Conservation (phyloP, 2,113 vertebrate species). For the Echinops telfairi region DNA sequence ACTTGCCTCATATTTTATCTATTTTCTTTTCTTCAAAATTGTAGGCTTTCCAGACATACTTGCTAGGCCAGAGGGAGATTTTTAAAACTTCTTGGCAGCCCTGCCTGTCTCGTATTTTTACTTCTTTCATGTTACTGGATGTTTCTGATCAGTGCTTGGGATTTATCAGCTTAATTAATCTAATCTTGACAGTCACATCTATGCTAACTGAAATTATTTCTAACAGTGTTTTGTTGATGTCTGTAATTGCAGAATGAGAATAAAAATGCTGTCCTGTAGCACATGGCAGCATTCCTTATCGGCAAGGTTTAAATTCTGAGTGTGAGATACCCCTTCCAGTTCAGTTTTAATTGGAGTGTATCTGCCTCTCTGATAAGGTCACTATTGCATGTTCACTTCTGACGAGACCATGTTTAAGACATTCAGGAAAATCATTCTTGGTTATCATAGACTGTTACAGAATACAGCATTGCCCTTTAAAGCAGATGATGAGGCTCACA, state of each 20-base stretch:
- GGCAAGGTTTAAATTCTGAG: slow-evolving; percentile 50
- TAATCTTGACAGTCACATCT: slow-evolving; percentile 79
- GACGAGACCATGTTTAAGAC: slow-evolving; percentile 60
- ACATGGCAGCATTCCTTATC: slow-evolving; percentile 56
- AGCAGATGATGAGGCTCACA: neutral
- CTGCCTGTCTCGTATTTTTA: neutral
- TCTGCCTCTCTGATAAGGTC: slow-evolving; percentile 70
- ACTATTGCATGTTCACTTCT: slow-evolving; percentile 51
- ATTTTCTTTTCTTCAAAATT: neutral
- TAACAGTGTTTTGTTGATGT: slow-evolving; percentile 76
- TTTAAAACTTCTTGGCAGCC: slow-evolving; percentile 5
- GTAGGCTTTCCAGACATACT: slow-evolving; percentile 39
- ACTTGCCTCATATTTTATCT: neutral
- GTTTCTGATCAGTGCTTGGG: slow-evolving; percentile 59
- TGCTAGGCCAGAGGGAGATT: neutral
- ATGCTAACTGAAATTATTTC: slow-evolving; percentile 80
- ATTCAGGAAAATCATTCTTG: slow-evolving; percentile 46
- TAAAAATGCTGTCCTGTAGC: slow-evolving; percentile 47
- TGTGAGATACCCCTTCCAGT: slow-evolving; percentile 28
- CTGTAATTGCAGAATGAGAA: slow-evolving; percentile 57
- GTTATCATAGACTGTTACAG: neutral
- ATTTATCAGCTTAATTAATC: slow-evolving; percentile 86
- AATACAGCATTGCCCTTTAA: slow-evolving; percentile 34
- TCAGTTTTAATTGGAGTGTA: slow-evolving; percentile 74
- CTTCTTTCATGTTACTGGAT: slow-evolving; percentile 32